Evolutionary conservation across 2,113 vertebrate species (phyloP).

Genomic region (Myiagra hebetior): DNA sequence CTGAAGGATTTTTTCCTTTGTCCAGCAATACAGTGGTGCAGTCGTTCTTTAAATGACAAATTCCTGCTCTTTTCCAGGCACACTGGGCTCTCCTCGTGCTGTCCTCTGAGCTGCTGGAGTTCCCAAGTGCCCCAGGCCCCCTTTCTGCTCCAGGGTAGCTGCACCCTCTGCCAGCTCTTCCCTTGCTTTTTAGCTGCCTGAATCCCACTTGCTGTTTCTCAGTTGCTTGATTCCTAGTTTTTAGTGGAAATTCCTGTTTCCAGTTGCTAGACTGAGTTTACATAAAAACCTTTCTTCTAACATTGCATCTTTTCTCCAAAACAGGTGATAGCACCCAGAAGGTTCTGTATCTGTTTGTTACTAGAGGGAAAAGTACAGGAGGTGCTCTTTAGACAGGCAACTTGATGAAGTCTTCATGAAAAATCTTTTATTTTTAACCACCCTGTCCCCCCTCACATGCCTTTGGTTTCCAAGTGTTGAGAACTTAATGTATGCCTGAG

Average conservation of each 20-base stretch:
- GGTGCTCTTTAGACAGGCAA: neutral
- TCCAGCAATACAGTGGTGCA: neutral
- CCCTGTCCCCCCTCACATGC: fast-evolving
- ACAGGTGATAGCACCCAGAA: neutral
- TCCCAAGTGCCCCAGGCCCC: neutral
- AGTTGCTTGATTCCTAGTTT: neutral
- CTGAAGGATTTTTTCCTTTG: neutral
- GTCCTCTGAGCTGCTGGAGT: neutral
- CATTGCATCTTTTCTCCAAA: neutral
- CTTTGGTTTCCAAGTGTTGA: neutral
- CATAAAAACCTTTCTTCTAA: neutral
- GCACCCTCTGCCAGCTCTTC: neutral
- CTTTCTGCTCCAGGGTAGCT: neutral
- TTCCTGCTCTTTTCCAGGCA: neutral
- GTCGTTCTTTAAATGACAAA: neutral
- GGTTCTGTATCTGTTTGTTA: neutral
- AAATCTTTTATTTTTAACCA: neutral
- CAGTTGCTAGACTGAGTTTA: neutral
- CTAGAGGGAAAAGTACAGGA: neutral
- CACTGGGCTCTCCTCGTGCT: neutral
- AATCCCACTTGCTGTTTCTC: neutral
- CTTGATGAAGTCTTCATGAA: neutral
- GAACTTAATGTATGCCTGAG: neutral
- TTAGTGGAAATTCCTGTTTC: neutral
- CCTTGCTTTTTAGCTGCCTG: neutral